Base-by-base conservation (phyloP, 2,113 vertebrate genomes). In the Corythornis madagascariensis region DNA sequence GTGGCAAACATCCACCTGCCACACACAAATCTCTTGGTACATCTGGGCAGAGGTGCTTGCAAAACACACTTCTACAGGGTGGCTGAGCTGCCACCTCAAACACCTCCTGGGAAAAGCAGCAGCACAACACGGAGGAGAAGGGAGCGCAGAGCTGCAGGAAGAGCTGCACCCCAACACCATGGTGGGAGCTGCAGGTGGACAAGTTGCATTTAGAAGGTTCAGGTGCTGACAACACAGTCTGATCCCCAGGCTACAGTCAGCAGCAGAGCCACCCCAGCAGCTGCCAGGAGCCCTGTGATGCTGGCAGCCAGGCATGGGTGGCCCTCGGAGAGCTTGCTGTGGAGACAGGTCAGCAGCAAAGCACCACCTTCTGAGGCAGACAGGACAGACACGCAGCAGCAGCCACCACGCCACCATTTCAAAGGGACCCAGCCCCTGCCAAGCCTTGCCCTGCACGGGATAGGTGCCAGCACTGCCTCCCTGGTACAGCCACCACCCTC, bases 11-110 rank as follows among this genome's bases (percentile, higher is more conserved):
- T 67, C 48, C 71, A 11, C 18, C 35, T 6, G 18, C 43, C 55
- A 35, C 24, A 11, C 0, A 1, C 2, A 1, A 43, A 57, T 28
- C 20, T 31, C 59, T 16, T 1, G 0, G 31, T 5, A 84, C 66
- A 76, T 24, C 45, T 47, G 11, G 18, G 59, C 42, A 75, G 57
- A 47, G 8, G 18, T 1, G 0, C 56, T 22, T 40, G 35, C 57
- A 86, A 88, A 92, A 35, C 25, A n/a, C 9, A 6, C 35, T 57
- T 48, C 75, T 60, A 4, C 16, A 22, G 31, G 7, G 24, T 22
- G 29, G 33, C 29, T 57, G 42, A 69, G 38, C 35, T 64, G 69
- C 67, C 47, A 24, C 16, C n/a, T 53, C 59, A 31, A 26, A 20
- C 1, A 3, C 2, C 28, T 56, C 74, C 55, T 20, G 11, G 16